Conservation (phyloP, 2,888 invertebrate genomes). For the Anodontia alba region DNA sequence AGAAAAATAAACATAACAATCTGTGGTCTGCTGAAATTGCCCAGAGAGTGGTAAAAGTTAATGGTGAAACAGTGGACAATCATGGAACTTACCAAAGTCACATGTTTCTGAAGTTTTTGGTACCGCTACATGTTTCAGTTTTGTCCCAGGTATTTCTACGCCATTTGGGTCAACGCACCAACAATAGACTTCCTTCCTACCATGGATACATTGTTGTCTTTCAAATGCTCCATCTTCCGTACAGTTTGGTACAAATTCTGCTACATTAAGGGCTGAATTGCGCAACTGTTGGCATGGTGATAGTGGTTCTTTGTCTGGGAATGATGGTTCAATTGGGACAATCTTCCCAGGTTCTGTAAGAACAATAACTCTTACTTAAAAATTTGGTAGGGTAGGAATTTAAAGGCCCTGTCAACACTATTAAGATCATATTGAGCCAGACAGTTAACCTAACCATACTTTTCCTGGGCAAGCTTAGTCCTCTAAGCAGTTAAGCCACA, state of each 20-base stretch:
- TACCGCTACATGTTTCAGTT: slow-evolving; percentile 44
- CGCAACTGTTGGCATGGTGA: slow-evolving; percentile 67
- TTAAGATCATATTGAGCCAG: no score
- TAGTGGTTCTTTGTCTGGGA: slow-evolving; percentile 42
- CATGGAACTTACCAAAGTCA: slow-evolving; percentile 70
- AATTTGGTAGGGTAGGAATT: no score
- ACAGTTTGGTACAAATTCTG: slow-evolving; percentile 69
- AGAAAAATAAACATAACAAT: no score
- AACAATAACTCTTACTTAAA: no score
- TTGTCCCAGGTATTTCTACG: slow-evolving; percentile 69
- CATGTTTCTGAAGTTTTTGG: slow-evolving; percentile 63
- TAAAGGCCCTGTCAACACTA: no score
- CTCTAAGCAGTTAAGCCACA: no score
- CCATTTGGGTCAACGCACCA: slow-evolving; percentile 76
- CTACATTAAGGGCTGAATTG: slow-evolving; percentile 21
- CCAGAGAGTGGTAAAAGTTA: no score
- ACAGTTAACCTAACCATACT: no score
- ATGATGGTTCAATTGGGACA: background rate
- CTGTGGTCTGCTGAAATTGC: no score
- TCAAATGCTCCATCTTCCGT: slow-evolving; percentile 68
- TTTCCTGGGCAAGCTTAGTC: no score
- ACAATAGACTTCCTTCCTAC: slow-evolving; percentile 57
- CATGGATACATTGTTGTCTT: slow-evolving; percentile 69
- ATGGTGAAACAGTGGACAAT: no score
- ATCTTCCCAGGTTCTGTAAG: background rate